Base-by-base conservation (phyloP, 2,888 invertebrate species). In the Fragum sueziense region DNA sequence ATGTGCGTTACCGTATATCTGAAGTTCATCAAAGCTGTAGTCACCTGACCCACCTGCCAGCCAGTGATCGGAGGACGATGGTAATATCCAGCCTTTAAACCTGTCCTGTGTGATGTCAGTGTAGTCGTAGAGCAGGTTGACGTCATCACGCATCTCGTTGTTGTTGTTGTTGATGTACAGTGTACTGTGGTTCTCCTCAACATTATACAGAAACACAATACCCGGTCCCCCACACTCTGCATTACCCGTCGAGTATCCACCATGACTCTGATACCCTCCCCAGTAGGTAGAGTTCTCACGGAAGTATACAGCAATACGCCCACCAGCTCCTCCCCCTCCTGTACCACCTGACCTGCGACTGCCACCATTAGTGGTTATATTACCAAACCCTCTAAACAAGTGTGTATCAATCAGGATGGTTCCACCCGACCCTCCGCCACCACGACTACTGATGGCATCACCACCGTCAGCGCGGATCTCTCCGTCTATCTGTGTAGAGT, bases 51-150 rank as follows among this genome's bases (percentile, higher is more conserved):
- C 74, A 6, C 73, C 82, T 20, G 87, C 88, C 20, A 88, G 68
- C 77, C 81, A 82, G 72, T 88, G 88, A 54, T 83, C 76, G 14
- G 86, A 86, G 9, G 89, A 82, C 20, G 79, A 72, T 4, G 87
- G 88, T 59, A 89, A 69, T 25, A 90, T 80, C 90, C 90, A 90
- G n/a, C 88, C 90, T 70, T 90, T 90, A 77, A 89, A 90, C 69
- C 84, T 79, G 75, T 90, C 90, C 27, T 76, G 41, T 27, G 81
- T 76, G 9, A 89, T 74, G 34, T 89, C 87, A 31, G 79, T 73
- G 69, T 89, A 89, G 68, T 88, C 69, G n/a, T 62, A 33, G 25
- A 89, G 84, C 0, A 84, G 71, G 52, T 79, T 79, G 0, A 82
- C 79, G 22, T 75, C 73, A n/a, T 71, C 70, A 7, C 47, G 33